Conservation (phyloP, 2,888 invertebrate genomes). For the Muschampia plurimacula region DNA sequence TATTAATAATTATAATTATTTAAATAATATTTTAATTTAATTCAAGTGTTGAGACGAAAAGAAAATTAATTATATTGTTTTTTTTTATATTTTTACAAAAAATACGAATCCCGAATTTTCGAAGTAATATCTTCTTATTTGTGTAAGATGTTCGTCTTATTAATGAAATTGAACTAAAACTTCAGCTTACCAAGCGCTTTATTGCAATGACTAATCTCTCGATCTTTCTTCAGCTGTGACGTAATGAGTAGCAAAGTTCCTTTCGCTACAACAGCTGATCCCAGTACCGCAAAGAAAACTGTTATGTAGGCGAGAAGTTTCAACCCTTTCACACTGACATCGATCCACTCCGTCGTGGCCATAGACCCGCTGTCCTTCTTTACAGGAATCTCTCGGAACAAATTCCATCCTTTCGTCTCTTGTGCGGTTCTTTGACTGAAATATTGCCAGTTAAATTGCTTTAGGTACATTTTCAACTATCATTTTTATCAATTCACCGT, state of each 20-base stretch:
- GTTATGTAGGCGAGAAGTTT: constrained; percentile 89
- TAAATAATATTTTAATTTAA: background rate
- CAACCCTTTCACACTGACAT: constrained; percentile 86
- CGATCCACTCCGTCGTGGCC: constrained; percentile 87
- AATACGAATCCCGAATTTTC: no score
- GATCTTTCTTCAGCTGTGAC: constrained; percentile 87
- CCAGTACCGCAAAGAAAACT: constrained; percentile 88
- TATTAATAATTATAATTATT: no score
- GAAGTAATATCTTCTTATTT: background rate
- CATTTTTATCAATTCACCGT: no score
- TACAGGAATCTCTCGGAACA: constrained; percentile 90
- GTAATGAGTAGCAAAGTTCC: constrained; percentile 90
- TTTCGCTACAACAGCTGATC: constrained; percentile 90
- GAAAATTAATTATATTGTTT: no score
- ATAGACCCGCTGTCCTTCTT: constrained; percentile 89
- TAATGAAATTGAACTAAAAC: background rate
- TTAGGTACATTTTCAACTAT: no score
- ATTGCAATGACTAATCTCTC: constrained; percentile 87
- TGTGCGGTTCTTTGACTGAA: constrained; percentile 81
- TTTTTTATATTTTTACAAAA: no score
- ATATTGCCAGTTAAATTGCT: constrained; percentile 24
- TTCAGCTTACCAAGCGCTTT: constrained; percentile 66
- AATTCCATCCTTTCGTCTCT: constrained; percentile 90
- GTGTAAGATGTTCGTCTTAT: background rate
- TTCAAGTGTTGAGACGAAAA: no score